phyloP scores from a whole-genome alignment of 2,888 invertebrate species.

The Lycaena phlaeas region DNA sequence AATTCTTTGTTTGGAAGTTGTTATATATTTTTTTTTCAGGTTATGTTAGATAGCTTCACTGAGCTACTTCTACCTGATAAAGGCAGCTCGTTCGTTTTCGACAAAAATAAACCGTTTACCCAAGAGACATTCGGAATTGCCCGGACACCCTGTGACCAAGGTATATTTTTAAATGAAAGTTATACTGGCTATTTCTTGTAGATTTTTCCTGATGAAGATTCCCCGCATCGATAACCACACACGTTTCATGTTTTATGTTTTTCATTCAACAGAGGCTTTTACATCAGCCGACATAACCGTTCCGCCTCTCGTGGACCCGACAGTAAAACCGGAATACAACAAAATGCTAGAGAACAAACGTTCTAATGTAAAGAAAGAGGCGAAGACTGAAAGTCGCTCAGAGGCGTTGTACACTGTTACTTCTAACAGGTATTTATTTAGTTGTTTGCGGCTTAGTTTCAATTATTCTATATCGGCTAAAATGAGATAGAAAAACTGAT shows the following conservation, averaged over 20 bases:
- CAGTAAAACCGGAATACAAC: conserved; percentile 29
- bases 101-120: conserved; percentile 30
- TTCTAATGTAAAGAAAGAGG: conserved; percentile 39
- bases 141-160: conserved; percentile 27
- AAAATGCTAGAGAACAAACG: conserved; percentile 54
- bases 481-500: no score
- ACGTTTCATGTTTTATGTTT: no score
- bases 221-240: no score
- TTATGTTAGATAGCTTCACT: conserved; percentile 40
- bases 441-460: no score
- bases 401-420: conserved; percentile 53
- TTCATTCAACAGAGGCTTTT: background rate
- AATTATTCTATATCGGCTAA: no score
- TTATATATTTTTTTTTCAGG: conserved; percentile 29
- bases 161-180: conserved; percentile 22
- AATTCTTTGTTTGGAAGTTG: no score
- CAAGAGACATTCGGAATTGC: conserved; percentile 35
- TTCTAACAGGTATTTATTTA: conserved; percentile 39
- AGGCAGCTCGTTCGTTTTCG: conserved; percentile 34
- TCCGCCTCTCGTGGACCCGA: conserved; percentile 35
- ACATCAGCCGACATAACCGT: conserved; percentile 26
- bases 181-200: no score
- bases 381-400: conserved; percentile 36
- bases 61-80: conserved; percentile 41
- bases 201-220: no score